These are phyloP conservation scores for Daktulosphaira vitifoliae DNA, from an alignment of 1,140 invertebrate species.

Conservation along the genomic window DNA sequence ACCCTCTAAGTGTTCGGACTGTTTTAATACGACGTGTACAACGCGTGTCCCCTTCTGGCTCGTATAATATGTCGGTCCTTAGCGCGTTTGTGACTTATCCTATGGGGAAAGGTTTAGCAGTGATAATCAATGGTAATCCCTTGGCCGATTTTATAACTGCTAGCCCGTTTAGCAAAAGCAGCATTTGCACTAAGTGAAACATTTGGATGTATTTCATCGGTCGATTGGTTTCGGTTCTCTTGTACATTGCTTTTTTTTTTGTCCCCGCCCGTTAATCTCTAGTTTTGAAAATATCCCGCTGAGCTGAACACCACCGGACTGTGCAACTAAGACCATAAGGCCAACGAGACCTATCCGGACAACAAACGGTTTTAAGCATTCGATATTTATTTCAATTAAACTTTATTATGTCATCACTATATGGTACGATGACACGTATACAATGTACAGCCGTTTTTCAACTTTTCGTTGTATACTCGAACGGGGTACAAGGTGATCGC, in stretches of 20 bases:
- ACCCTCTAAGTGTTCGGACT: conserved; percentile 13
- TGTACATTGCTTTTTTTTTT: background rate
- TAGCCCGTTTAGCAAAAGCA: background rate
- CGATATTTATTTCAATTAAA: too few species aligned
- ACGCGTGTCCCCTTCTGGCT: conserved; percentile 2
- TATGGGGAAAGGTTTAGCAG: conserved; percentile 31
- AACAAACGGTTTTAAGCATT: too few species aligned
- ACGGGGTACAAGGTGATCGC: too few species aligned
- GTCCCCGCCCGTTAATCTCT: conserved; percentile 45
- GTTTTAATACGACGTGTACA: background rate
- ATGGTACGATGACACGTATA: too few species aligned
- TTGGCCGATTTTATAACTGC: conserved; percentile 27
- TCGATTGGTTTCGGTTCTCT: conserved; percentile 8
- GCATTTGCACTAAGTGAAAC: conserved; percentile 28
- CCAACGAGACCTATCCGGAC: too few species aligned
- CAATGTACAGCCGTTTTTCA: too few species aligned
- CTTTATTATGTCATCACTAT: too few species aligned
- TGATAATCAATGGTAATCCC: conserved; percentile 33
- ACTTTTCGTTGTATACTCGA: too few species aligned
- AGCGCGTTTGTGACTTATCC: conserved; percentile 28
- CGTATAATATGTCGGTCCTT: conserved; percentile 5
- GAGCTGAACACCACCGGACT: too few species aligned
- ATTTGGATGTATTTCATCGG: conserved; percentile 32
- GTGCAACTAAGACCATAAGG: too few species aligned
- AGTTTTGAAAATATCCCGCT: too few species aligned